phyloP scores from a whole-genome alignment of 2,888 invertebrate genomes.

The Eristalinus sepulchralis region DNA sequence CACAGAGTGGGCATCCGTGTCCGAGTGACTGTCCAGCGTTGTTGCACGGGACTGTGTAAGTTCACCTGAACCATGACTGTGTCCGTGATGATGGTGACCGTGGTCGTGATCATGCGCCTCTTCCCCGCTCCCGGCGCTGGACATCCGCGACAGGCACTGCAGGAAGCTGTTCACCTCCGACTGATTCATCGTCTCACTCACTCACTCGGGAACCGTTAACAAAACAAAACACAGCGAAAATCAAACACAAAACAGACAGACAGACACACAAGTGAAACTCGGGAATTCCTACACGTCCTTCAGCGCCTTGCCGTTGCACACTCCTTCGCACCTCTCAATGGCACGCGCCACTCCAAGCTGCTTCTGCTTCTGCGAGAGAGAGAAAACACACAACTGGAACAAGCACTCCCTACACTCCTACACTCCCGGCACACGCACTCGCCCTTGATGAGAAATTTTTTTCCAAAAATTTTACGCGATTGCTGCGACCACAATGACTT shows the following conservation, averaged over 20 bases:
- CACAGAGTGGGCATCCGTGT: constrained; percentile 81
- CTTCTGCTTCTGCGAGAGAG: background rate
- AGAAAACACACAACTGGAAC: constrained; percentile 6
- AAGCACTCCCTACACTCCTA: background rate
- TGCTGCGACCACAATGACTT: background rate
- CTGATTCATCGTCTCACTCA: constrained; percentile 59
- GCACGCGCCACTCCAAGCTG: background rate
- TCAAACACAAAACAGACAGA: constrained; percentile 3
- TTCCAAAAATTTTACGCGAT: background rate
- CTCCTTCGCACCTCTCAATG: background rate
- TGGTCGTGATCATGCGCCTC: constrained; percentile 33
- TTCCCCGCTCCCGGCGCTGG: background rate
- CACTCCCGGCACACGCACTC: background rate
- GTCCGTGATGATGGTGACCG: constrained; percentile 23
- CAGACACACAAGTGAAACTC: background rate
- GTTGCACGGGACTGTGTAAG: background rate
- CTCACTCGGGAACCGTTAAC: background rate
- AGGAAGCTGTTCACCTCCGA: constrained; percentile 56
- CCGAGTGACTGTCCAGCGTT: constrained; percentile 60
- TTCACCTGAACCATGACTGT: constrained; percentile 1
- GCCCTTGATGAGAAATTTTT: background rate
- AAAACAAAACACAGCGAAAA: constrained; percentile 1
- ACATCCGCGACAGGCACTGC: constrained; percentile 55
- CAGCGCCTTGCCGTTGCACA: background rate
- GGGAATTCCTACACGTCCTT: constrained; percentile 44